Evolutionary conservation across 2,113 vertebrate genomes (phyloP).

Genomic region (Oceanodroma tethys): DNA sequence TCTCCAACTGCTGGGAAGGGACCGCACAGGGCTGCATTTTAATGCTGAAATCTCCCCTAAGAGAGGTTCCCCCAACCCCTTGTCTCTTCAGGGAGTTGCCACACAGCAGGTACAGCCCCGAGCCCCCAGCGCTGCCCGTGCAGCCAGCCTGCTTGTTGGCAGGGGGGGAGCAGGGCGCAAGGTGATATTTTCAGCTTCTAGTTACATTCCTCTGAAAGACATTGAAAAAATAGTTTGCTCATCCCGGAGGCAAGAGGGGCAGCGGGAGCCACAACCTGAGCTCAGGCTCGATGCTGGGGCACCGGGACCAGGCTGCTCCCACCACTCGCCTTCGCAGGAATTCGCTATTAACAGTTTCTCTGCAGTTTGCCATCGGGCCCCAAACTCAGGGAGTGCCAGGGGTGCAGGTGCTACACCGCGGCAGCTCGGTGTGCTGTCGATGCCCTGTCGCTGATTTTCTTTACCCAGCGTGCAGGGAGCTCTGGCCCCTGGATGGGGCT

Average conservation of each 20-base stretch:
- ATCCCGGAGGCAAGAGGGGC: neutral
- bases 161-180: neutral
- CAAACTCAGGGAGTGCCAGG: neutral
- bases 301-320: neutral
- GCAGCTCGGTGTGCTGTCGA: too few species aligned
- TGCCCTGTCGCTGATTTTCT: neutral
- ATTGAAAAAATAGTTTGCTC: neutral
- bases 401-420: too few species aligned
- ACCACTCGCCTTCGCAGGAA: neutral
- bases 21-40: neutral
- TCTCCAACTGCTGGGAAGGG: neutral
- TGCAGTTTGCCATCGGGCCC: neutral
- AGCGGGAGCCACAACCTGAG: neutral
- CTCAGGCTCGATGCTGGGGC: neutral
- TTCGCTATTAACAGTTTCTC: neutral
- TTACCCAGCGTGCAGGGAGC: accelerated
- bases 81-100: neutral
- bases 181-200: neutral
- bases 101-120: too few species aligned
- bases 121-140: neutral
- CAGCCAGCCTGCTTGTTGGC: neutral
- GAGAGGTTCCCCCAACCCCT: neutral
- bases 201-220: neutral
- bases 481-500: neutral
- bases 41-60: neutral